Conservation (phyloP, 2,888 invertebrate genomes). For the Andrena trimmerana region DNA sequence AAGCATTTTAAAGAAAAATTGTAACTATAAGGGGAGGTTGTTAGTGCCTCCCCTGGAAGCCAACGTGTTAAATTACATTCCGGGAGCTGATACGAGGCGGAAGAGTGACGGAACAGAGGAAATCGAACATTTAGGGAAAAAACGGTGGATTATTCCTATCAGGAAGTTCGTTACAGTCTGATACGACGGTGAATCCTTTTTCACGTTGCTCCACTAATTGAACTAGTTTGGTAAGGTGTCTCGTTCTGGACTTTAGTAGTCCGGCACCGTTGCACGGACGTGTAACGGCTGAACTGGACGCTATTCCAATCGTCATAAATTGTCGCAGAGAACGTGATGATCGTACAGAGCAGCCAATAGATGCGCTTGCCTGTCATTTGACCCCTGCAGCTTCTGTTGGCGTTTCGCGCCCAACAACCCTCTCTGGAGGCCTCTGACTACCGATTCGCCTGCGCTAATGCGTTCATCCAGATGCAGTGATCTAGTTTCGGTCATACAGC, state of each 20-base stretch:
- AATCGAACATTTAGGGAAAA: neutral
- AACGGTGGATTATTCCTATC: slow-evolving; percentile 45
- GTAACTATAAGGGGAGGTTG: neutral
- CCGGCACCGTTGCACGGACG: slow-evolving; percentile 61
- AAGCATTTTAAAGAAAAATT: too few species aligned
- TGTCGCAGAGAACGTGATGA: slow-evolving; percentile 79
- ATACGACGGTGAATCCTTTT: slow-evolving; percentile 62
- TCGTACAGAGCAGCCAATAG: slow-evolving; percentile 78
- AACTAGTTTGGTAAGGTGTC: slow-evolving; percentile 75
- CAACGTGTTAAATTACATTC: slow-evolving; percentile 18
- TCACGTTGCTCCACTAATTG: slow-evolving; percentile 72
- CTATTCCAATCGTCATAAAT: slow-evolving; percentile 82
- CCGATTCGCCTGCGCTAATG: slow-evolving; percentile 54
- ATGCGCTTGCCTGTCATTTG: slow-evolving; percentile 73
- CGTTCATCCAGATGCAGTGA: slow-evolving; percentile 49
- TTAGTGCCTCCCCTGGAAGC: neutral
- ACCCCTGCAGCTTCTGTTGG: slow-evolving; percentile 35
- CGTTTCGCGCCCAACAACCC: slow-evolving; percentile 42
- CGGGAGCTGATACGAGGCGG: neutral
- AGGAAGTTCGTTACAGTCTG: slow-evolving; percentile 51
- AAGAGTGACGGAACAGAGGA: slow-evolving; percentile 8
- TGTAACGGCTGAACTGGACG: slow-evolving; percentile 70
- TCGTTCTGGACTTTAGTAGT: slow-evolving; percentile 60
- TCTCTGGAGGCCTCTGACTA: slow-evolving; percentile 55
- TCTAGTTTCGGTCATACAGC: slow-evolving; percentile 25